These are phyloP conservation scores for Drosophila mimetica DNA, from an alignment of 2,888 invertebrate genomes.

Conservation along the genomic window DNA sequence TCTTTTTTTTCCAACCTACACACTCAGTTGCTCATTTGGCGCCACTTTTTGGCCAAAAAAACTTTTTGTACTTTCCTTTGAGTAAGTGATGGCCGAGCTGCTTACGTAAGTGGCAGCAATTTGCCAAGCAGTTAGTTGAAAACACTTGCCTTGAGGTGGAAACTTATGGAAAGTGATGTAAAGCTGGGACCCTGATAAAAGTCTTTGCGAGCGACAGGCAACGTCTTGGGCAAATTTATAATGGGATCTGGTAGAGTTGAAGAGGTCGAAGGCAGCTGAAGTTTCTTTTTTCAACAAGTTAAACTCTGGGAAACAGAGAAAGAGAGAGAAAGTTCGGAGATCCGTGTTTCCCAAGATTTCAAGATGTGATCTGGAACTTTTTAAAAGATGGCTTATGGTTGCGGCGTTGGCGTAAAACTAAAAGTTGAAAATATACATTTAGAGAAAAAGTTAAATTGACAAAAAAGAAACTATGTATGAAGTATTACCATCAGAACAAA, in stretches of 20 bases:
- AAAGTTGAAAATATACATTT: background rate
- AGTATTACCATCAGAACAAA: no score
- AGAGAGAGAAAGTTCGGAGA: background rate
- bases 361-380: background rate
- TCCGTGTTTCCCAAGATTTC: background rate
- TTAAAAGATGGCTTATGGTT: slow-evolving; percentile 3
- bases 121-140: slow-evolving; percentile 42
- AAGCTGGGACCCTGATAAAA: slow-evolving; percentile 8
- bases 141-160: slow-evolving; percentile 22
- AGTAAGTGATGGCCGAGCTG: slow-evolving; percentile 30
- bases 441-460: background rate
- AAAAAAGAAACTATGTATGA: background rate
- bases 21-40: slow-evolving; percentile 54
- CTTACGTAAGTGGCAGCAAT: slow-evolving; percentile 53
- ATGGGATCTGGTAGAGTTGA: slow-evolving; percentile 24
- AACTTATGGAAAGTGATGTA: slow-evolving; percentile 34
- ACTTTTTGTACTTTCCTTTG: slow-evolving; percentile 27
- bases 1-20: slow-evolving; percentile 18
- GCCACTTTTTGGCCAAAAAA: slow-evolving; percentile 42
- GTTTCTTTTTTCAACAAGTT: slow-evolving; percentile 17
- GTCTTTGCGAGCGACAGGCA: slow-evolving; percentile 21
- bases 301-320: background rate
- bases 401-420: background rate
- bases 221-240: slow-evolving; percentile 27
- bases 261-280: slow-evolving; percentile 16